phyloP scores from a whole-genome alignment of 2,113 vertebrate species.

The Chionomys nivalis region DNA sequence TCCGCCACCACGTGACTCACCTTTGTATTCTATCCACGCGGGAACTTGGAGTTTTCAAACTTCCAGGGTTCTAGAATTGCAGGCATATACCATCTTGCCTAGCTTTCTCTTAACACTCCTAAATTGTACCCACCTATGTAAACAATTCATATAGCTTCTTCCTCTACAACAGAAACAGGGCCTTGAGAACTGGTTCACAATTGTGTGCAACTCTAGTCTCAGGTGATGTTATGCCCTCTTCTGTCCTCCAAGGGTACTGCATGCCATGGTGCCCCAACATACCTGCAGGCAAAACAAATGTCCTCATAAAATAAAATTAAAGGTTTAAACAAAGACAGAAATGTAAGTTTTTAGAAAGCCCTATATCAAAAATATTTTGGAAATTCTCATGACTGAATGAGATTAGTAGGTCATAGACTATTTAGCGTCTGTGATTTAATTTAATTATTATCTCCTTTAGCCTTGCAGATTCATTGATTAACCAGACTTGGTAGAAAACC shows the following conservation, averaged over 20 bases:
- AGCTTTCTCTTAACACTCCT: conserved; percentile 28
- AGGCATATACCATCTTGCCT: background rate
- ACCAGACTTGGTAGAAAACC: background rate
- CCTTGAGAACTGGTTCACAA: background rate
- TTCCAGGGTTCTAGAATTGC: background rate
- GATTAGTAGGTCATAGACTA: background rate
- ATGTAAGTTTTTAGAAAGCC: background rate
- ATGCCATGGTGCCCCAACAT: background rate
- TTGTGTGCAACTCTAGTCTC: background rate
- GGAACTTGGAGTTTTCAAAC: background rate
- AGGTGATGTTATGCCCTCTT: background rate
- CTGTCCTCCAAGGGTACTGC: background rate
- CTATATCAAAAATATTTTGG: background rate
- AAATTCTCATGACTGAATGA: background rate
- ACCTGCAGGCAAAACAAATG: background rate
- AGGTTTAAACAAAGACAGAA: background rate
- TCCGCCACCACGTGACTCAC: background rate
- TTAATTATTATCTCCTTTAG: background rate
- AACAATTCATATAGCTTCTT: background rate
- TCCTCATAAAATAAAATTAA: background rate
- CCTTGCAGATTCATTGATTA: background rate
- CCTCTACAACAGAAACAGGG: background rate
- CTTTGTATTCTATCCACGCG: background rate
- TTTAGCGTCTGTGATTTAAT: background rate
- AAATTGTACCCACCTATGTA: background rate